Evolutionary conservation across 2,797 vertebrate genomes (phyloP).

Genomic region (Petrocephalus sullivani): DNA sequence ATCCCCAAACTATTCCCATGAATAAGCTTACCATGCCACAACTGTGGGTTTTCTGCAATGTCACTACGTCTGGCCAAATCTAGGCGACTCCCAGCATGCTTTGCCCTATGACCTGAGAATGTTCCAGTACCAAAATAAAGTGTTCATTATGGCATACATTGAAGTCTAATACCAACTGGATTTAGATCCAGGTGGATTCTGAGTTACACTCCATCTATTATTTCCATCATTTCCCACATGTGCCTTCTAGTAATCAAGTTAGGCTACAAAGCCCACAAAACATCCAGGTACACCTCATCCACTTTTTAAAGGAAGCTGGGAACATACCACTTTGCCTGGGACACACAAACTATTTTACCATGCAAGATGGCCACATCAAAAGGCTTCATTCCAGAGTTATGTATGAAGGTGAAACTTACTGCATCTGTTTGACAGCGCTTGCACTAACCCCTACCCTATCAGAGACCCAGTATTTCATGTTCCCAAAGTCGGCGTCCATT

Average conservation of each 20-base stretch:
- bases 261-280: neutral
- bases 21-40: neutral
- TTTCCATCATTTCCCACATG: neutral
- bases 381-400: neutral
- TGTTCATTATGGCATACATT: neutral
- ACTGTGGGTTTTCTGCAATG: neutral
- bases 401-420: neutral
- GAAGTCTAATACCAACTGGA: neutral
- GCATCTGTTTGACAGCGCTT: neutral
- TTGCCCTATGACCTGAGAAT: neutral
- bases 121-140: neutral
- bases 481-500: neutral
- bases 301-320: neutral
- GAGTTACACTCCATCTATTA: neutral
- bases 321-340: neutral
- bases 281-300: neutral
- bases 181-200: neutral
- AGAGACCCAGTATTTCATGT: neutral
- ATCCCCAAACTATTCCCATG: neutral
- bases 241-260: neutral
- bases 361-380: neutral
- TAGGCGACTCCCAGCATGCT: neutral
- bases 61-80: neutral
- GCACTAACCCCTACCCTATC: neutral
- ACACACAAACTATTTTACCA: neutral